These are phyloP conservation scores for Argopecten irradians DNA, from an alignment of 1,140 invertebrate genomes.

Conservation along the genomic window DNA sequence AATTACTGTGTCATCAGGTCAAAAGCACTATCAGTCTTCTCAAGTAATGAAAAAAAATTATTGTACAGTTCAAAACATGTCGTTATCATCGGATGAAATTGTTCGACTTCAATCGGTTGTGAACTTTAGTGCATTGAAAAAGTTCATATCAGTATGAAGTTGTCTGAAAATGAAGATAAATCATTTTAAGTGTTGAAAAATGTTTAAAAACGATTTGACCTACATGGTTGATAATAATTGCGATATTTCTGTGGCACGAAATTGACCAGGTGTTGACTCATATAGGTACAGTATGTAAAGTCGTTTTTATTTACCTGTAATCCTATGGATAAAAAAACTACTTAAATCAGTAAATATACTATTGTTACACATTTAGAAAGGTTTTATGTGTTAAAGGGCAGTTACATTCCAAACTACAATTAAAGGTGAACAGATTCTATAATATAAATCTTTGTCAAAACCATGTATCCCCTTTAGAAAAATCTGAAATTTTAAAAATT, in stretches of 20 bases:
- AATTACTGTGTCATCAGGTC: neutral
- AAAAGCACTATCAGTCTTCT: neutral
- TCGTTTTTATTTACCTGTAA: neutral
- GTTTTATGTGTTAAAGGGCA: neutral
- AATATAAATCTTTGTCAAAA: neutral
- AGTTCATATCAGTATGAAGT: neutral
- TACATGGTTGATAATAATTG: neutral
- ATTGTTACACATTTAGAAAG: neutral
- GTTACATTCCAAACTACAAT: neutral
- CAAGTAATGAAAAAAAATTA: neutral
- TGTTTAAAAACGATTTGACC: neutral
- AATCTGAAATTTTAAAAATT: neutral
- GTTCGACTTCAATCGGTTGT: neutral
- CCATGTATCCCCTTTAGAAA: neutral
- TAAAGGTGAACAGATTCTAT: neutral
- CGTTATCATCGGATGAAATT: no score
- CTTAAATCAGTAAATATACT: neutral
- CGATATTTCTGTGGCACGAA: neutral
- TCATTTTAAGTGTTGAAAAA: neutral
- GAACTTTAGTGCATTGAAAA: neutral
- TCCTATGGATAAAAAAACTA: neutral
- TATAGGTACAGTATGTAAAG: neutral
- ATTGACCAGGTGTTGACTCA: neutral
- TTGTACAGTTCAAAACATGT: no score
- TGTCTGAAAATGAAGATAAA: neutral